A percentile compares a stretch with the other conserved stretches of the same genome.
Evolutionary conservation across 2,113 vertebrate genomes (phyloP).

Genomic region (Hoplias malabaricus): DNA sequence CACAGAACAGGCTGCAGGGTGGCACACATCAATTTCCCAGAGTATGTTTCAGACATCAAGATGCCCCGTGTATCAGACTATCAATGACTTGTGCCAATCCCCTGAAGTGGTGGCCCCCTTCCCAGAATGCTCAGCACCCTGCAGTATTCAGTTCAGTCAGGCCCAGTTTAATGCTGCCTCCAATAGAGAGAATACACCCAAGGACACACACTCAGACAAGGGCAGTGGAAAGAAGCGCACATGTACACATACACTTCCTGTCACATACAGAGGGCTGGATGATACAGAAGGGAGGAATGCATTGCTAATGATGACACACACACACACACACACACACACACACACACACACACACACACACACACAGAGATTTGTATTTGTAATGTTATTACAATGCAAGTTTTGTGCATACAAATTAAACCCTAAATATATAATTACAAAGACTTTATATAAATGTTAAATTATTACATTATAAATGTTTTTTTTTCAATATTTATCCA

Average conservation of each 20-base stretch:
- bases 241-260: background rate
- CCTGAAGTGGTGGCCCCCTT: constrained; percentile 17
- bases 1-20: background rate
- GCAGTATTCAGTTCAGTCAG: constrained; percentile 19
- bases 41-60: background rate
- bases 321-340: background rate
- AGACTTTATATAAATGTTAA: too few species aligned
- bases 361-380: background rate
- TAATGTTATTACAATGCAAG: constrained; percentile 30
- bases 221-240: constrained; percentile 31
- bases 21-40: background rate
- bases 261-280: background rate
- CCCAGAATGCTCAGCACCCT: constrained; percentile 40
- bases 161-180: background rate
- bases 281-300: background rate
- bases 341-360: constrained; percentile 6
- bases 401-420: too few species aligned
- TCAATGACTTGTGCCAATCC: constrained; percentile 24
- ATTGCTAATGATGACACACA: background rate
- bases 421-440: too few species aligned
- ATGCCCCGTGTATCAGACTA: constrained; percentile 12
- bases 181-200: constrained; percentile 12
- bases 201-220: constrained; percentile 40
- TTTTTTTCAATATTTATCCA: too few species aligned
- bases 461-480: too few species aligned